These are phyloP conservation scores for Lepus americanus DNA, from an alignment of 2,113 vertebrate species.

Conservation along the genomic window DNA sequence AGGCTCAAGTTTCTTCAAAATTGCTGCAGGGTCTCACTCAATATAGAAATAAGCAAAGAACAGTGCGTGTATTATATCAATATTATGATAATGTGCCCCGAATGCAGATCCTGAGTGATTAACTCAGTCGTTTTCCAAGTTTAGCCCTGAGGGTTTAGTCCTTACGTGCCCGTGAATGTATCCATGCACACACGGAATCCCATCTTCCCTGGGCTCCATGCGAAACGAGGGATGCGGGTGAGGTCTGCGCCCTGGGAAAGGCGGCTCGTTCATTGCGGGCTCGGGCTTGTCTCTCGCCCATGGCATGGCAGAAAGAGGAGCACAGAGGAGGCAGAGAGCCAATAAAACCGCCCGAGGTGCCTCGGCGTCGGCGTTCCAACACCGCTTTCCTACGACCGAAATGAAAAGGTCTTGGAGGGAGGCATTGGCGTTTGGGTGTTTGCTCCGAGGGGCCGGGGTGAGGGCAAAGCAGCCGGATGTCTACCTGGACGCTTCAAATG, in stretches of 20 bases:
- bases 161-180: not conserved
- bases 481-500: not conserved
- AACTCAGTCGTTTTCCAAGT: conserved; percentile 67
- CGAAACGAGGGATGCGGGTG: not conserved
- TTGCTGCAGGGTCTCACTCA: conserved; percentile 63
- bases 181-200: not conserved
- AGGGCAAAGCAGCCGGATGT: not conserved
- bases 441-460: not conserved
- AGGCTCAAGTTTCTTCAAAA: conserved; percentile 74
- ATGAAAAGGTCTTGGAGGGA: not conserved
- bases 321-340: not conserved
- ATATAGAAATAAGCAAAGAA: conserved; percentile 67
- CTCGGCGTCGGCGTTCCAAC: not conserved
- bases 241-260: not conserved
- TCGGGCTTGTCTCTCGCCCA: not conserved
- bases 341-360: too few relatives aligned
- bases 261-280: not conserved
- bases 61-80: conserved; percentile 79
- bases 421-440: not conserved
- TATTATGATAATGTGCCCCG: conserved; percentile 71
- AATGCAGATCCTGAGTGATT: conserved; percentile 63
- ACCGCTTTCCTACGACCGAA: not conserved
- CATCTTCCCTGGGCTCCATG: not conserved
- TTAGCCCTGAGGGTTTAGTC: not conserved
- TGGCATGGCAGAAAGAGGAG: not conserved